Evolutionary conservation across 2,113 vertebrate genomes (phyloP), one percentile per base, ranked within the genome.

Genomic region (Scolopax mira): DNA sequence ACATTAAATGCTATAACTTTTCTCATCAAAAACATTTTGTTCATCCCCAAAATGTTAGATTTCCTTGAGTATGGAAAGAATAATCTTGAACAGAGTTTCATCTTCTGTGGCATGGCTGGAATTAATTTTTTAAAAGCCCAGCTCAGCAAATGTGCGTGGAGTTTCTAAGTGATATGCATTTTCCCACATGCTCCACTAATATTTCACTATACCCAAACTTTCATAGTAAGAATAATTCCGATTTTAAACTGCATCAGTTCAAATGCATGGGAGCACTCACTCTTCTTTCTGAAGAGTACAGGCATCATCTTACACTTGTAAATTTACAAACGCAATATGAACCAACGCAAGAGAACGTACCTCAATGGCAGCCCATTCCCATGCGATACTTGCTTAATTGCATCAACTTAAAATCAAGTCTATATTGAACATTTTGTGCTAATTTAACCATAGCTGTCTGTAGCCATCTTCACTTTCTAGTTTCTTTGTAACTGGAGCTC

Each of bases 11-110:
- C 12, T 79, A 44, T 21, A 85, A 57, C 25, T 51, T 82, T 91
- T 95, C 57, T 91, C 64, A 91, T 94, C 48, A 88, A 94, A 96
- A 90, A 14, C n/a, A 35, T 41, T 94, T 93, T 90, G 79, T 73
- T 60, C 39, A 55, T 25, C 27, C 16, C 18, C 9, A 84, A 28
- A 92, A 85, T 55, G 66, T 91, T 93, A 93, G 41, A 61, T 93
- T 86, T 88, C 67, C 65, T 85, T 15, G 41, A 83, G 58, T 80
- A 81, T 82, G 72, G 77, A 89, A 81, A 89, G 77, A 94, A 73
- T 27, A 65, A 85, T 81, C 65, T 74, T 69, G 57, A 69, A 37
- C 7, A 44, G 22, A 13, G 23, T 52, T 88, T 51, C 49, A 71
- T n/a, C 46, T 75, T 67, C 52, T 67, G 14, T 33, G 33, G 25